Evolutionary conservation across 2,888 invertebrate species (phyloP).

Genomic region (Morpho deidamia): DNA sequence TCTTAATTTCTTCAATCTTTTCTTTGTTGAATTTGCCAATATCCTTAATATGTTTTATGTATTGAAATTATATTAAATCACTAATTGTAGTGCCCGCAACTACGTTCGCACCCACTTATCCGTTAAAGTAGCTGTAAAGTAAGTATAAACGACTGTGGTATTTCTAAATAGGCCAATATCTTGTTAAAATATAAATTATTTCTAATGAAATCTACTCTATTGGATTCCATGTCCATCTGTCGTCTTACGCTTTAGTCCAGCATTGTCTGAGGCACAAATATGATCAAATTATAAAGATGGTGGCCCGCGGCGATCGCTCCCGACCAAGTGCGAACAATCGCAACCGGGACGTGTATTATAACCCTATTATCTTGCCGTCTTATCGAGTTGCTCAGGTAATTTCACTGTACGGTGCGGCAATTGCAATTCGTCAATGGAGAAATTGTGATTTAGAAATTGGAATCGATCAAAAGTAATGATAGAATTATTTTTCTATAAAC

Average conservation of each 20-base stretch:
- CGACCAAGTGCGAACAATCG: slow-evolving; percentile 59
- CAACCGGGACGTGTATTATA: slow-evolving; percentile 41
- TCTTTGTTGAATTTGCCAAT: no score
- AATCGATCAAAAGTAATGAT: not conserved
- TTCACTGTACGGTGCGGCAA: slow-evolving; percentile 11
- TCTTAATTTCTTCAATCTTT: no score
- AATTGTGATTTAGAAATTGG: not conserved
- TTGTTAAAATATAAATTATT: no score
- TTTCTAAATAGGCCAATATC: no score
- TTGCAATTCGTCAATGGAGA: not conserved
- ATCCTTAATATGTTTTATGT: no score
- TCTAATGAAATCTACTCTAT: slow-evolving; percentile 33
- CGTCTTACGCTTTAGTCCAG: slow-evolving; percentile 63
- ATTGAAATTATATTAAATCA: no score
- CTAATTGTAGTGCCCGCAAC: no score
- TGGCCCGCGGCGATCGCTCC: slow-evolving; percentile 46
- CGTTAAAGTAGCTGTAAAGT: no score
- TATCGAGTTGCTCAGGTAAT: slow-evolving; percentile 25
- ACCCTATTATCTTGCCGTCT: slow-evolving; percentile 27
- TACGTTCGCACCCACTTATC: no score
- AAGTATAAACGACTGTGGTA: no score
- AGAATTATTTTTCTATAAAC: no score
- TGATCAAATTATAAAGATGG: slow-evolving; percentile 78
- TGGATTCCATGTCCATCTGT: slow-evolving; percentile 42
- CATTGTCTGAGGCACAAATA: slow-evolving; percentile 76